Evolutionary conservation across 2,113 vertebrate genomes (phyloP).

Genomic region (Melanerpes aurifrons): DNA sequence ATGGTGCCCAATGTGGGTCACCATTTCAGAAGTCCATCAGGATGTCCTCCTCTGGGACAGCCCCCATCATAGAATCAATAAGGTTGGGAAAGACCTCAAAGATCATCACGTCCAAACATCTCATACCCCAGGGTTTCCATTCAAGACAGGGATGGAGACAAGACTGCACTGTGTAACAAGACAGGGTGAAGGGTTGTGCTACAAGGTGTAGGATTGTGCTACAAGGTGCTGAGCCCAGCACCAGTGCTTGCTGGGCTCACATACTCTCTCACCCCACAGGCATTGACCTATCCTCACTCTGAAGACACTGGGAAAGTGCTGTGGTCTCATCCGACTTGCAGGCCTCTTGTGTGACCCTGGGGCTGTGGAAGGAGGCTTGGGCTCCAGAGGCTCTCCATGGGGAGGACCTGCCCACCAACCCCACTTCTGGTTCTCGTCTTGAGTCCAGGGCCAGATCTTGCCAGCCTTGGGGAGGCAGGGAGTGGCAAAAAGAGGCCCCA

Average conservation of each 20-base stretch:
- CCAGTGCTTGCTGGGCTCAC: fast-evolving
- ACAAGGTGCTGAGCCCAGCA: not conserved
- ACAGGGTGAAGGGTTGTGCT: fast-evolving
- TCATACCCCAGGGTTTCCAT: not conserved
- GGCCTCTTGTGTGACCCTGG: not conserved
- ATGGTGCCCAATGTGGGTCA: not conserved
- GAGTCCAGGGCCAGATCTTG: not conserved
- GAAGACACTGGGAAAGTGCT: not conserved
- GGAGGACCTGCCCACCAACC: not conserved
- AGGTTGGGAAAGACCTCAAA: too few relatives aligned
- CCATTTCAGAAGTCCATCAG: not conserved
- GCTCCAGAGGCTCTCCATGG: not conserved
- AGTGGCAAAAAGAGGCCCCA: not conserved
- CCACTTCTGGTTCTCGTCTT: not conserved
- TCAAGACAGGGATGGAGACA: not conserved
- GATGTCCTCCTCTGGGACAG: not conserved
- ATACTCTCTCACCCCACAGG: not conserved
- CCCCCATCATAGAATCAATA: too few relatives aligned
- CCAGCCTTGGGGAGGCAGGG: not conserved
- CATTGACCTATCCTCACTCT: not conserved
- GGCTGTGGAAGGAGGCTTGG: not conserved
- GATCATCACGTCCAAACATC: too few relatives aligned
- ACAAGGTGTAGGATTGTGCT: fast-evolving
- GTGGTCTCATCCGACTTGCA: fast-evolving
- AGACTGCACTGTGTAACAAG: not conserved